Evolutionary conservation across 2,113 vertebrate species (phyloP), one percentile per base, ranked within the genome.

Genomic region (Fulica atra): DNA sequence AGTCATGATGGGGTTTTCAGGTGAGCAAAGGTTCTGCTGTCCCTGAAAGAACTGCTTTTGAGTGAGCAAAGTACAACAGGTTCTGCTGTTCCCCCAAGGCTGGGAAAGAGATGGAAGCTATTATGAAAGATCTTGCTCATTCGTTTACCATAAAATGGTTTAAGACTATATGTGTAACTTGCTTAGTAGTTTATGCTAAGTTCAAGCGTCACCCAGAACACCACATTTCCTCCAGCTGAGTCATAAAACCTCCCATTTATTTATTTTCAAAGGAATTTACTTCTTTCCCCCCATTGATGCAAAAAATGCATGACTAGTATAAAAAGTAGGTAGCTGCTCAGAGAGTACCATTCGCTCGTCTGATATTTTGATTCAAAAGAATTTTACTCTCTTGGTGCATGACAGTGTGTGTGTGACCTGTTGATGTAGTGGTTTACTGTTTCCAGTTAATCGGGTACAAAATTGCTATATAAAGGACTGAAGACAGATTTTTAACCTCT

Each of bases 391-490:
- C 48, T 48, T 48, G 48, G 21, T 10, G 36, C 69, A 88, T 51
- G 81, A 91, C 9, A 70, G 73, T 19, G 44, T 46, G 44, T n/a
- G 38, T 57, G 72, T 25, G 68, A 63, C 48, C 69, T 87, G 57
- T 56, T 83, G 94, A 74, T 29, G 42, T 15, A 92, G 88, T 31
- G 16, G 51, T 76, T 87, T 82, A 38, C 72, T 48, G 42, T 87
- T 94, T 89, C 77, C 66, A 82, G 51, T 81, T 92, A 94, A 93
- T 38, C 81, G 11, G 42, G 51, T 94, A 76, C 31, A 80, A 93
- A 92, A 91, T 40, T 96, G 61, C 29, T n/a, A 82, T 54, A 59
- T 80, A 83, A 88, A 33, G 20, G 51, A 48, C 76, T 72, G 24
- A 54, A 86, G 68, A 78, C 17, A 57, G 66, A 48, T 69, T 86